Evolutionary conservation across 2,888 invertebrate genomes (phyloP).

Genomic region (Gerris lacustris): DNA sequence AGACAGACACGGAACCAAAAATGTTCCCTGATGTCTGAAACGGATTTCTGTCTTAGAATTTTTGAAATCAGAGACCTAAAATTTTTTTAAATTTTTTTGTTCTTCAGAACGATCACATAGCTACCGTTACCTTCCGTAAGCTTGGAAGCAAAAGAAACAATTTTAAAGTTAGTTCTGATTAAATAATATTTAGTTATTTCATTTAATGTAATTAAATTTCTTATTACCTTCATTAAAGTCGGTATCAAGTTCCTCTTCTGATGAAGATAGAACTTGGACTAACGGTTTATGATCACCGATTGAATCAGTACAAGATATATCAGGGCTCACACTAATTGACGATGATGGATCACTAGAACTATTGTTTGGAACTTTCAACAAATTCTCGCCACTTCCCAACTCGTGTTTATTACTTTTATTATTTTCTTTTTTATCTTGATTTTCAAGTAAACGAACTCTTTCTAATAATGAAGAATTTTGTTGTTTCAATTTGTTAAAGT

Average conservation of each 20-base stretch:
- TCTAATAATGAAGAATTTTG: neutral
- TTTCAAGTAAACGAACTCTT: neutral
- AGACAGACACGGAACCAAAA: too few relatives aligned
- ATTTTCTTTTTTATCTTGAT: neutral
- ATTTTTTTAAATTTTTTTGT: too few relatives aligned
- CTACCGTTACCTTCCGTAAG: too few relatives aligned
- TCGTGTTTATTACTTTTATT: neutral
- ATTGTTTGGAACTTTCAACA: slow-evolving; percentile 25
- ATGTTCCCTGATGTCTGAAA: too few relatives aligned
- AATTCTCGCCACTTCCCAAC: neutral
- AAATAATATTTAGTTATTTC: too few relatives aligned
- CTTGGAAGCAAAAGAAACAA: too few relatives aligned
- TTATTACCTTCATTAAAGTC: neutral
- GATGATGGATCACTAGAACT: slow-evolving; percentile 22
- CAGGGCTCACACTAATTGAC: slow-evolving; percentile 40
- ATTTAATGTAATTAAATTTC: neutral
- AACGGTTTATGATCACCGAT: neutral
- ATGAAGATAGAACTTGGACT: neutral
- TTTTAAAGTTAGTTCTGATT: too few relatives aligned
- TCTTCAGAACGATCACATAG: too few relatives aligned
- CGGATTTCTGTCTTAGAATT: too few relatives aligned
- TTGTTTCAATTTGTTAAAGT: neutral
- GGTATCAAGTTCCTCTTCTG: neutral
- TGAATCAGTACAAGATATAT: slow-evolving; percentile 37
- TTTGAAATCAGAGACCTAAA: too few relatives aligned